phyloP scores from a whole-genome alignment of 1,140 invertebrate species.

The Aphelenchoides besseyi region DNA sequence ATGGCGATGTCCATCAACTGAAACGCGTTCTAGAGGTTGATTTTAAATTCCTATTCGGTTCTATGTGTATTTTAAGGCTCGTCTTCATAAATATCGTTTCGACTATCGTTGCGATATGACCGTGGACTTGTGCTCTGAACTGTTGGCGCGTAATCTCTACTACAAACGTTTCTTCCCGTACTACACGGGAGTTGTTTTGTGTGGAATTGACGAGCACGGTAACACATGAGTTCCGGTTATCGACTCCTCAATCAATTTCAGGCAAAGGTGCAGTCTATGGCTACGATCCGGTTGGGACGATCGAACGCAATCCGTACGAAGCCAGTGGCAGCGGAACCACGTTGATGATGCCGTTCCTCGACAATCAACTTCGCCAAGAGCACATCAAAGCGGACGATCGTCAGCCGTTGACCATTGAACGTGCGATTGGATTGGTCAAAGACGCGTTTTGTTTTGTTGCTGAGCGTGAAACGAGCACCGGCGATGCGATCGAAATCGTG shows the following conservation, averaged over 20 bases:
- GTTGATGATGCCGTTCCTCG: conserved; percentile 68
- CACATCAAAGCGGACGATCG: conserved; percentile 35
- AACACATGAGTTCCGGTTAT: conserved; percentile 18
- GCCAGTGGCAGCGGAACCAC: conserved; percentile 74
- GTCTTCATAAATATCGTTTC: conserved; percentile 73
- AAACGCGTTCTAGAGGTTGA: conserved; percentile 79
- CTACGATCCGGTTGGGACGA: conserved; percentile 94
- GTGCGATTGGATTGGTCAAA: conserved; percentile 78
- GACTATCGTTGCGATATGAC: conserved; percentile 90
- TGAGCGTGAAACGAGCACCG: conserved; percentile 93
- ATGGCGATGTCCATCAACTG: conserved; percentile 92
- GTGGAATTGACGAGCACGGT: conserved; percentile 73
- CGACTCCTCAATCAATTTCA: conserved; percentile 63
- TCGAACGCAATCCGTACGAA: conserved; percentile 75
- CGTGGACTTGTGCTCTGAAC: conserved; percentile 84
- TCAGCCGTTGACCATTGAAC: conserved; percentile 71
- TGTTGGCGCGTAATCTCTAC: conserved; percentile 92
- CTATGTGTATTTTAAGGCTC: conserved; percentile 38
- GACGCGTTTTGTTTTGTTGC: conserved; percentile 94
- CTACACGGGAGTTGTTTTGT: conserved; percentile 90
- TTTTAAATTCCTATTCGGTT: conserved; percentile 70
- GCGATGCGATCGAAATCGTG: conserved; percentile 82
- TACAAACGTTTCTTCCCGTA: conserved; percentile 97
- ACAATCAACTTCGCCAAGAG: conserved; percentile 64
- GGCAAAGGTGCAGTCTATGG: conserved; percentile 90